Conservation (phyloP, 2,113 vertebrate species). For the Hyperopisus bebe region DNA sequence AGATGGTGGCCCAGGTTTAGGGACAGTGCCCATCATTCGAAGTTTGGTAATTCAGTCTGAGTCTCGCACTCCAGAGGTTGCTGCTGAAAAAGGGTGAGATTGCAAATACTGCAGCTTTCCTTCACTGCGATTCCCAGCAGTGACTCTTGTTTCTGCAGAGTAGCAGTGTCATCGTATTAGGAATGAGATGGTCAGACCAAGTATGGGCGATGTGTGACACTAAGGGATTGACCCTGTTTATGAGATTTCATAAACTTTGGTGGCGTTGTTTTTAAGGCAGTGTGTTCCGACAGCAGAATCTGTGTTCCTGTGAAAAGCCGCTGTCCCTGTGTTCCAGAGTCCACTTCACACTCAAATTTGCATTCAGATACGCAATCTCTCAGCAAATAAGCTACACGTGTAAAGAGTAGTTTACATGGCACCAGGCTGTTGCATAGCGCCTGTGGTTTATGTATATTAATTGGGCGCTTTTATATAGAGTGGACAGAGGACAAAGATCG, state of each 20-base stretch:
- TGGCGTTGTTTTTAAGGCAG: neutral
- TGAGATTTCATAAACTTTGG: neutral
- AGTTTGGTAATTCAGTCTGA: neutral
- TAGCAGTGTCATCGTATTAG: neutral
- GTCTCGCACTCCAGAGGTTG: neutral
- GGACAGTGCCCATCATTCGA: neutral
- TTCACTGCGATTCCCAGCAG: neutral
- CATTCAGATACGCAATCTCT: neutral
- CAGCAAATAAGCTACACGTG: neutral
- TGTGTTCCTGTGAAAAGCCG: neutral
- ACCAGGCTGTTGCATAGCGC: neutral
- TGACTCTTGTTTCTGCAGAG: neutral
- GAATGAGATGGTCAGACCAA: neutral
- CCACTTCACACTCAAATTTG: neutral
- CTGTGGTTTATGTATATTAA: conserved; percentile 22
- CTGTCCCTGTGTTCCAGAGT: neutral
- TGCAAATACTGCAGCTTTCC: neutral
- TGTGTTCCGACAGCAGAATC: neutral
- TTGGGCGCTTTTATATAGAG: neutral
- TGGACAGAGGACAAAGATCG: neutral
- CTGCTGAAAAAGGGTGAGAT: neutral
- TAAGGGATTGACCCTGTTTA: neutral
- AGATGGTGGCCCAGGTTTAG: neutral
- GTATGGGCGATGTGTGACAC: neutral
- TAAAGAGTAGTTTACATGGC: neutral